phyloP scores from a whole-genome alignment of 30 jellyfish, hydroid and myxozoan species.

The Euphysa ruthae region DNA sequence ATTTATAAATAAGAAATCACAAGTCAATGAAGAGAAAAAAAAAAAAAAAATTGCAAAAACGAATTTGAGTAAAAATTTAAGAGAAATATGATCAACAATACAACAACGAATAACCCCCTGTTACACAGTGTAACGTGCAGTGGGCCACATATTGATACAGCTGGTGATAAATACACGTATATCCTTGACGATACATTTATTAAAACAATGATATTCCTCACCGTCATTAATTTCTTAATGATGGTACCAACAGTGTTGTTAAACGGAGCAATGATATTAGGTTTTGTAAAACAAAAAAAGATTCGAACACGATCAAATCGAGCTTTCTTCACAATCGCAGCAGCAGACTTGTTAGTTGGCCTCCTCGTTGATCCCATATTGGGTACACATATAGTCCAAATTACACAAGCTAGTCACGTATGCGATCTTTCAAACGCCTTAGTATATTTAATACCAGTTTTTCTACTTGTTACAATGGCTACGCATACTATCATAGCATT shows the following conservation, averaged over 20 bases:
- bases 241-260: background rate
- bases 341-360: slow-evolving; percentile 19
- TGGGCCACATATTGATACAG: slow-evolving; percentile 18
- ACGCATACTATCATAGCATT: slow-evolving; percentile 21
- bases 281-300: slow-evolving; percentile 4
- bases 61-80: background rate
- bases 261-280: slow-evolving; percentile 7
- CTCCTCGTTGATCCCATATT: slow-evolving; percentile 18
- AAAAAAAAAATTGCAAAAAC: background rate
- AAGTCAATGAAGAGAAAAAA: no score
- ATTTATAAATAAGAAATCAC: no score
- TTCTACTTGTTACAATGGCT: slow-evolving; percentile 15
- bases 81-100: background rate
- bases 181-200: background rate
- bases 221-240: slow-evolving; percentile 2
- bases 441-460: slow-evolving; percentile 22
- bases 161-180: slow-evolving; percentile 2
- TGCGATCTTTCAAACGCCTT: slow-evolving; percentile 20
- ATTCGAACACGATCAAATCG: slow-evolving; percentile 18
- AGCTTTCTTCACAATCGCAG: slow-evolving; percentile 15
- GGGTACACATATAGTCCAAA: slow-evolving; percentile 17
- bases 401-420: background rate
- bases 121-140: slow-evolving; percentile 21
- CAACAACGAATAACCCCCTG: background rate
- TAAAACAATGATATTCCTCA: background rate